Evolutionary conservation across 2,888 invertebrate species (phyloP).

Genomic region (Tetanocera ferruginea): DNA sequence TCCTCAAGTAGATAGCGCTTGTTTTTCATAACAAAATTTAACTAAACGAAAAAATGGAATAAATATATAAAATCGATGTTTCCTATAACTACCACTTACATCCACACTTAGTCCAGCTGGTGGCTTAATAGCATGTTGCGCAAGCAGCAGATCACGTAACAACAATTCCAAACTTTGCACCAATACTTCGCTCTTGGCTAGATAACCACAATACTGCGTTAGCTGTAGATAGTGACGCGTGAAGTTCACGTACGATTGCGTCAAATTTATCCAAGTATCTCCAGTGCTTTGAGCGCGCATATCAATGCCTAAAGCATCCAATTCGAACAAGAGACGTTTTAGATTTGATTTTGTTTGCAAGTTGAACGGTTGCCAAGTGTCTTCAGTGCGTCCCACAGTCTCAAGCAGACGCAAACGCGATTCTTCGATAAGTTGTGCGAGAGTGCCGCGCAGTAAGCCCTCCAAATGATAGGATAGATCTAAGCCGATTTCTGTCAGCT

Average conservation of each 20-base stretch:
- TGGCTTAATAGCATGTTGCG: slow-evolving; percentile 67
- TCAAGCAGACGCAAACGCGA: slow-evolving; percentile 66
- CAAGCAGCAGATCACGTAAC: slow-evolving; percentile 64
- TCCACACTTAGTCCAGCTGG: slow-evolving; percentile 63
- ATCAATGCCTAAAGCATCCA: slow-evolving; percentile 66
- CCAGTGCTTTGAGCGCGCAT: slow-evolving; percentile 67
- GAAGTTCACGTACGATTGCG: slow-evolving; percentile 68
- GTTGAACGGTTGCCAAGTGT: slow-evolving; percentile 69
- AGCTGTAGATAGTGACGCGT: slow-evolving; percentile 66
- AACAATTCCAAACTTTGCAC: slow-evolving; percentile 62
- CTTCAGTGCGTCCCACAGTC: slow-evolving; percentile 68
- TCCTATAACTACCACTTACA: too few species aligned
- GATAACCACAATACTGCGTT: slow-evolving; percentile 65
- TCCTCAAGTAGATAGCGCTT: slow-evolving; percentile 66
- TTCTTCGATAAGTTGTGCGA: slow-evolving; percentile 67
- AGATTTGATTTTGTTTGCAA: slow-evolving; percentile 68
- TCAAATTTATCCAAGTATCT: slow-evolving; percentile 69
- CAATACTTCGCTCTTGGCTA: slow-evolving; percentile 67
- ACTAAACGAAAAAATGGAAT: slow-evolving; percentile 54
- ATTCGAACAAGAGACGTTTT: slow-evolving; percentile 63
- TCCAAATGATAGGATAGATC: slow-evolving; percentile 94
- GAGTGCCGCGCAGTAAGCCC: slow-evolving; percentile 82
- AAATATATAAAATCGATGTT: too few species aligned
- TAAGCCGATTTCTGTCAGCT: slow-evolving; percentile 80
- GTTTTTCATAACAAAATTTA: slow-evolving; percentile 68